Base-by-base conservation (phyloP, 2,888 invertebrate species). In the Tricholauxania praeusta region DNA sequence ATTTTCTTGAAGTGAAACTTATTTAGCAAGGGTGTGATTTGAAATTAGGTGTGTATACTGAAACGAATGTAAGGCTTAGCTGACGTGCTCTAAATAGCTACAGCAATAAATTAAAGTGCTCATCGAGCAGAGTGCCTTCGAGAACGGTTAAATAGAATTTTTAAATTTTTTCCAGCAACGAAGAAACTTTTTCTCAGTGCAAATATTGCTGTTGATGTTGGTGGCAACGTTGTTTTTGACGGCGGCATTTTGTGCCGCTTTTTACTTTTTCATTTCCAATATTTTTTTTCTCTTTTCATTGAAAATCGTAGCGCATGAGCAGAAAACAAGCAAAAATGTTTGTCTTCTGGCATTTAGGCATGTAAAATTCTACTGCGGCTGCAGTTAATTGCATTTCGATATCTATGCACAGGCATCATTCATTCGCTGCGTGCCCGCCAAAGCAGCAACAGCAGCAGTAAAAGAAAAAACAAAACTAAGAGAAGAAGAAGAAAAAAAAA, bases 361-460 rank as follows among this genome's bases (percentile, higher is more conserved):
- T 70, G 70, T 70, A 62, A 68, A 68, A 63, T 63, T 70, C 62
- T 70, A 47, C 63, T 49, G 62, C n/a, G 70, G 70, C 70, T 73
- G 73, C 75, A 72, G 69, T 84, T 84, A 84, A 84, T 84, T 84
- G 84, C 84, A 84, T 84, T 84, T 84, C 84, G 84, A 84, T 84
- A 84, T 84, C 84, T 82, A 81, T 82, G 83, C 80, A 79, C 77
- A 82, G 83, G 84, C 84, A 84, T 84, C 84, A 82, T 74, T 83
- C 84, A 82, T 76, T 74, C 8, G 22, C 32, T 14, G 72, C 19
- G 53, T 59, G 66, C 47, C 39, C 22, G 19, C 65, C 71, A 71
- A 22, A 47, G 14, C 22, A n/a, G 6, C 28, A 59, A 28, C n/a
- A 49, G 22, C 15, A 68, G 47, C 47, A 39, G 55, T 3, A 53